Conservation (phyloP, 1,140 invertebrate genomes). For the Achroia grisella region DNA sequence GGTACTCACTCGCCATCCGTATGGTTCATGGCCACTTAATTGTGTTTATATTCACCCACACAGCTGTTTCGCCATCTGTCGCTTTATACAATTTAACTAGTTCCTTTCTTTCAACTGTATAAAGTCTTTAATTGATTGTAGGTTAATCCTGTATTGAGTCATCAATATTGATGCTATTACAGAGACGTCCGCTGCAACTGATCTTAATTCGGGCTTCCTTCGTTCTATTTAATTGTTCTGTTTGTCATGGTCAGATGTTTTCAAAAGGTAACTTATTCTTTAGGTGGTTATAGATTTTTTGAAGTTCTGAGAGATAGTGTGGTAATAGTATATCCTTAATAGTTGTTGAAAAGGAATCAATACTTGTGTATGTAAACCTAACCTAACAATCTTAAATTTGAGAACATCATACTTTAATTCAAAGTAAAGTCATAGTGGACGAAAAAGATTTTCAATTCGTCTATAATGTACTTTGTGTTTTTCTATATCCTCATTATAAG, state of each 20-base stretch:
- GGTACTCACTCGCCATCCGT: not conserved
- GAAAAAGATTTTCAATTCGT: too few species aligned
- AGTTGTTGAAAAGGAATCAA: too few species aligned
- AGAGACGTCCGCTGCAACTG: not conserved
- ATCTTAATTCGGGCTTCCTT: slow-evolving; percentile 6
- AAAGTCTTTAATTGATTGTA: slow-evolving; percentile 1
- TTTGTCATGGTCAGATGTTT: not conserved
- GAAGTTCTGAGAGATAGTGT: too few species aligned
- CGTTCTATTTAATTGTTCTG: slow-evolving; percentile 8
- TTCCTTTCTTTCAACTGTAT: not conserved
- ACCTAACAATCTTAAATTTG: too few species aligned
- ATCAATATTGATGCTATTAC: slow-evolving; percentile 1
- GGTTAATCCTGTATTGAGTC: not conserved
- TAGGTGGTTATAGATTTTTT: too few species aligned
- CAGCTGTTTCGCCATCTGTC: slow-evolving; percentile 8
- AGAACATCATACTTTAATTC: too few species aligned
- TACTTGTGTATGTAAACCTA: too few species aligned
- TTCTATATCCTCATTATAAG: too few species aligned
- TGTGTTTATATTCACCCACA: slow-evolving; percentile 7
- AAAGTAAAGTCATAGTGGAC: too few species aligned
- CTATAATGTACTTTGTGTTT: too few species aligned
- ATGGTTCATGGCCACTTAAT: slow-evolving; percentile 7
- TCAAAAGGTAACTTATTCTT: too few species aligned
- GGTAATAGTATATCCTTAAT: too few species aligned
- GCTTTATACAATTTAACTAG: not conserved